Evolutionary conservation across 2,113 vertebrate genomes (phyloP).

Genomic region (Microtus pennsylvanicus): DNA sequence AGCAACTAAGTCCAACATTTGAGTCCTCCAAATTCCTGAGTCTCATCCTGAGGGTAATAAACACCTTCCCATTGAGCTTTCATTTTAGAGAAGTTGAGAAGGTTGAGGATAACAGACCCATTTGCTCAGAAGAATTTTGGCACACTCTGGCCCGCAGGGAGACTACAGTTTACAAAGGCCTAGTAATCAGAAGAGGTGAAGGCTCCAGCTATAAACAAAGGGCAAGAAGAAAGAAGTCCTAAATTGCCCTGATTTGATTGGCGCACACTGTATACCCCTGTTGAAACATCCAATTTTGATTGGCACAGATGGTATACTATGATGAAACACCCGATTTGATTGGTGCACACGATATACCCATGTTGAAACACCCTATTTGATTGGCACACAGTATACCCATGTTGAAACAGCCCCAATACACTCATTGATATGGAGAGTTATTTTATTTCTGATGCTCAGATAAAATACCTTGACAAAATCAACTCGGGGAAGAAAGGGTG

Average conservation of each 20-base stretch:
- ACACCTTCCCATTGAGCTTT: background rate
- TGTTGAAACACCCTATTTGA: background rate
- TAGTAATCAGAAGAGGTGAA: background rate
- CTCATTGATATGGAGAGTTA: background rate
- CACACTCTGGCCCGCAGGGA: no score
- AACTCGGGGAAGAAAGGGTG: no score
- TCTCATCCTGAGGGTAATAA: slow-evolving; percentile 8
- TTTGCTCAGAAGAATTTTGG: no score
- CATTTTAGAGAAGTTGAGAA: background rate
- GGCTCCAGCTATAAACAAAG: background rate
- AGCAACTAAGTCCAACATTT: rapidly evolving
- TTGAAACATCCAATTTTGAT: background rate
- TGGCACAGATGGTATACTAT: background rate
- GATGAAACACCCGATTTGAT: background rate
- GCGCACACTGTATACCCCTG: background rate
- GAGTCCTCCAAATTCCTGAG: background rate
- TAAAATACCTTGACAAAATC: background rate
- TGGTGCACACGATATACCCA: background rate
- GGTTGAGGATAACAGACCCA: background rate
- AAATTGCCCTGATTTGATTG: background rate
- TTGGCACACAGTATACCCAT: background rate
- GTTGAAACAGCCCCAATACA: background rate
- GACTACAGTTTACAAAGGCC: background rate
- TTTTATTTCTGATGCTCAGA: background rate
- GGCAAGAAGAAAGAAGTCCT: background rate